phyloP scores from a whole-genome alignment of 2,888 invertebrate species.

The Vanessa cardui region DNA sequence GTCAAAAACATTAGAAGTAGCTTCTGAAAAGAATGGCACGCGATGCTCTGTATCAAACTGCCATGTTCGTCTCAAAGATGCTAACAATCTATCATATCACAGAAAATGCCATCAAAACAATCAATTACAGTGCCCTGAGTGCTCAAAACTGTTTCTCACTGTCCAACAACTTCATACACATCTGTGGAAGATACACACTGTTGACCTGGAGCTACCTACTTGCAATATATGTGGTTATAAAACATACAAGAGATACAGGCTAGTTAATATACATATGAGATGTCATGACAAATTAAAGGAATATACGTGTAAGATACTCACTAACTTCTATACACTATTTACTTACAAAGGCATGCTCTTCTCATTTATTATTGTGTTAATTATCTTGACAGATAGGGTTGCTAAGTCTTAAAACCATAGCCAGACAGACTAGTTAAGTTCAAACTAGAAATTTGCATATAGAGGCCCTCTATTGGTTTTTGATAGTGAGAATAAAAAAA shows the following conservation, averaged over 20 bases:
- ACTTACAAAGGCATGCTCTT: too few relatives aligned
- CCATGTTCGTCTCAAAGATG: slow-evolving; percentile 80
- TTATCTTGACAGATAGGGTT: too few relatives aligned
- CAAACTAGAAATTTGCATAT: too few relatives aligned
- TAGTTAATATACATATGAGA: slow-evolving; percentile 88
- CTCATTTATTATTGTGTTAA: too few relatives aligned
- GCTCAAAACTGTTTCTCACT: slow-evolving; percentile 78
- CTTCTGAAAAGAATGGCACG: slow-evolving; percentile 51
- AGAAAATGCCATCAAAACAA: slow-evolving; percentile 83
- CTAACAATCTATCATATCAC: slow-evolving; percentile 85
- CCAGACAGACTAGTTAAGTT: too few relatives aligned
- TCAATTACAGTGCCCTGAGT: slow-evolving; percentile 85
- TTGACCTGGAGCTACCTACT: slow-evolving; percentile 90
- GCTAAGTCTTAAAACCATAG: too few relatives aligned
- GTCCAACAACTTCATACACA: slow-evolving; percentile 90
- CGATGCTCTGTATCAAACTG: slow-evolving; percentile 83
- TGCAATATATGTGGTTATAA: slow-evolving; percentile 90
- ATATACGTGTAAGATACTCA: slow-evolving; percentile 76
- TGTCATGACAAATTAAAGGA: slow-evolving; percentile 81
- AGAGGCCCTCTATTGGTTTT: too few relatives aligned
- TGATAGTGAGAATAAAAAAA: too few relatives aligned
- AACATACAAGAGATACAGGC: slow-evolving; percentile 86
- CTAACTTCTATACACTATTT: too few relatives aligned
- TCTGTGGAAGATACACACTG: slow-evolving; percentile 89
- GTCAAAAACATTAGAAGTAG: slow-evolving; percentile 22